Evolutionary conservation across 64 coral and sea anemone species (phyloP).

Genomic region (Stichodactyla mertensii): DNA sequence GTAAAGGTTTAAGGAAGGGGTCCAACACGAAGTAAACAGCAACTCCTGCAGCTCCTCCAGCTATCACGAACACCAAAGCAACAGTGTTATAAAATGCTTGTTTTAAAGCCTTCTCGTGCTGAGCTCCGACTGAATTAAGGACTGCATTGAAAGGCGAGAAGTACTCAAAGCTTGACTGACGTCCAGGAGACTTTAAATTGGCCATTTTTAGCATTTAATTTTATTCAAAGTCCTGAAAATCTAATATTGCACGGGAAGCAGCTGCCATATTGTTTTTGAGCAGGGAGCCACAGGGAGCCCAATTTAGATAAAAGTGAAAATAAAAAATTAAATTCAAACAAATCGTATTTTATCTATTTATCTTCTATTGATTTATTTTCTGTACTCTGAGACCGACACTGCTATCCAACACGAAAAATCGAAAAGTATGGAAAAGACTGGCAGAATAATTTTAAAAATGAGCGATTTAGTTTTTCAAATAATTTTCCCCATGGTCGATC

Average conservation of each 20-base stretch:
- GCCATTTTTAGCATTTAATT: constrained; percentile 37
- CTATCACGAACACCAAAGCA: constrained; percentile 68
- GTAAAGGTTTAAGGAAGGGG: constrained; percentile 83
- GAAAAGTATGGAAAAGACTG: too few relatives aligned
- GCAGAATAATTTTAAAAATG: too few relatives aligned
- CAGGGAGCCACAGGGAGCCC: neutral
- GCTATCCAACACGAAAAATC: too few relatives aligned
- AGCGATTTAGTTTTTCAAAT: neutral
- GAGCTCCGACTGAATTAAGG: constrained; percentile 60
- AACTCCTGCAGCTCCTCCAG: constrained; percentile 74
- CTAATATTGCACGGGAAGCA: neutral
- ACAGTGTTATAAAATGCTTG: constrained; percentile 93
- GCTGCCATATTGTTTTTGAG: constrained; percentile 36
- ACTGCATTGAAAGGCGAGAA: constrained; percentile 90
- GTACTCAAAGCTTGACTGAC: constrained; percentile 72
- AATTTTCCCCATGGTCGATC: neutral
- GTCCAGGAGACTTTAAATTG: constrained; percentile 37
- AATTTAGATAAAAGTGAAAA: too few relatives aligned
- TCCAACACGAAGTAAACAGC: constrained; percentile 92
- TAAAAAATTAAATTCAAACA: too few relatives aligned
- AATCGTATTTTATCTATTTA: too few relatives aligned
- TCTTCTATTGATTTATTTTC: too few relatives aligned
- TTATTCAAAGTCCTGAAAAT: neutral
- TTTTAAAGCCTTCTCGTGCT: constrained; percentile 84
- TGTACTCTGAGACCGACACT: too few relatives aligned